A percentile compares a stretch with the other conserved stretches of the same genome.
Conservation (phyloP, 2,888 invertebrate genomes). For the Adelphocoris suturalis region DNA sequence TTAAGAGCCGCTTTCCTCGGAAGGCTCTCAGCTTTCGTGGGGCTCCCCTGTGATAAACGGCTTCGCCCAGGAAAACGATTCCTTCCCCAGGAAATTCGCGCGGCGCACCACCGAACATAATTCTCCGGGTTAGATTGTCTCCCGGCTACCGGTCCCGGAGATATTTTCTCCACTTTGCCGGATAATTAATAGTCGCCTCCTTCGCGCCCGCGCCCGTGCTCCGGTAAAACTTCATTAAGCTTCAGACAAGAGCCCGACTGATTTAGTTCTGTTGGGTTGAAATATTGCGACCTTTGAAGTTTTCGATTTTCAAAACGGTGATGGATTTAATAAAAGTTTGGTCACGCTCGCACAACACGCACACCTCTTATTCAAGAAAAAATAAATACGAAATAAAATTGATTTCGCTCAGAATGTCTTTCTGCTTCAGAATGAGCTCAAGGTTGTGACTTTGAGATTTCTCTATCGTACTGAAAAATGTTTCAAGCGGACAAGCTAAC, state of each 20-base stretch:
- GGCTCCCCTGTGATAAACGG: too few species aligned
- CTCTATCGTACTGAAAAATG: too few species aligned
- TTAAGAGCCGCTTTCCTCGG: too few species aligned
- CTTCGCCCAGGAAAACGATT: too few species aligned
- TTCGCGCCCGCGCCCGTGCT: conserved; percentile 19
- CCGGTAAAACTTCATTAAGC: not conserved
- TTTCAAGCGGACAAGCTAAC: too few species aligned
- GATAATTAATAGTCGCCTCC: conserved; percentile 3
- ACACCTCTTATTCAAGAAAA: too few species aligned
- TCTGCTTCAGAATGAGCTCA: too few species aligned
- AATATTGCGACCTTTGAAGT: not conserved
- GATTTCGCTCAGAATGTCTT: too few species aligned
- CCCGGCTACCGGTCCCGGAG: not conserved
- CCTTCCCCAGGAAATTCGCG: not conserved
- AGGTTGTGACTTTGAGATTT: too few species aligned
- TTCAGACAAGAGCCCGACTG: not conserved
- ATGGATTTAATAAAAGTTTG: not conserved
- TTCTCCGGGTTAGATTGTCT: not conserved
- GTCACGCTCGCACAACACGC: not conserved
- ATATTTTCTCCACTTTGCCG: conserved; percentile 26
- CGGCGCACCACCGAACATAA: not conserved
- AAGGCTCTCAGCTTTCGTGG: too few species aligned
- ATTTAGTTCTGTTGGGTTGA: not conserved
- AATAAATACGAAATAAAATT: too few species aligned
- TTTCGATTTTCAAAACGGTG: conserved; percentile 23